phyloP scores from a whole-genome alignment of 2,797 vertebrate species.

The Bryconaethiops microstoma region DNA sequence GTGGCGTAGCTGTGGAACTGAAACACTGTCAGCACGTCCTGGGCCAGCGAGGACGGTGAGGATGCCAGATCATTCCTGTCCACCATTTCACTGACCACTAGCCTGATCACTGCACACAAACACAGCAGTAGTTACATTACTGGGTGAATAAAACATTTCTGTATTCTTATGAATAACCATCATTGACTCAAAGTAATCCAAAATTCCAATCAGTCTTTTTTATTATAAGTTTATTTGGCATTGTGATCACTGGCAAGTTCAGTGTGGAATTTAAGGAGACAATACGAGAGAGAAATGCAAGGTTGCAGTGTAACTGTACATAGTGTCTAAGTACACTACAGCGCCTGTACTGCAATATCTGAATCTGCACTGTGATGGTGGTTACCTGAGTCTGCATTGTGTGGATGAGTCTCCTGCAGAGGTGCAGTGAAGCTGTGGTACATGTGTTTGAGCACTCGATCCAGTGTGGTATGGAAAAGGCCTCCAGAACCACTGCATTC shows the following conservation, averaged over 20 bases:
- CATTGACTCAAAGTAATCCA: background rate
- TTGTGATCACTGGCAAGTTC: background rate
- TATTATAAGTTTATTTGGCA: background rate
- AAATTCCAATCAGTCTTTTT: background rate
- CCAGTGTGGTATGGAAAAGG: constrained; percentile 89
- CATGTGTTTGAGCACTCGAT: constrained; percentile 85
- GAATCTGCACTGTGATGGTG: background rate
- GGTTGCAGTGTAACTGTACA: no score
- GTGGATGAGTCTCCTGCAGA: constrained; percentile 79
- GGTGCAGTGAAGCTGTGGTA: constrained; percentile 77
- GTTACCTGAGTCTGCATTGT: constrained; percentile 45
- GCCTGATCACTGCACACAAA: constrained; percentile 79
- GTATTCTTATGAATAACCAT: background rate
- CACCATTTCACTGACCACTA: constrained; percentile 89
- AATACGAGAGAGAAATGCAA: no score
- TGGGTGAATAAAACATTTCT: background rate
- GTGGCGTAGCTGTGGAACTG: constrained; percentile 90
- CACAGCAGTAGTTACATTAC: background rate
- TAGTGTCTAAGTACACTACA: no score
- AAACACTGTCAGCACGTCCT: constrained; percentile 91
- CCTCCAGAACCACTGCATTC: constrained; percentile 85
- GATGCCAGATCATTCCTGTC: constrained; percentile 82
- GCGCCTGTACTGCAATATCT: no score
- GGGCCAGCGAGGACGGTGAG: constrained; percentile 73
- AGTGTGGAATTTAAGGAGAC: no score